phyloP scores from a whole-genome alignment of 2,888 invertebrate species.

The Abrostola tripartita region DNA sequence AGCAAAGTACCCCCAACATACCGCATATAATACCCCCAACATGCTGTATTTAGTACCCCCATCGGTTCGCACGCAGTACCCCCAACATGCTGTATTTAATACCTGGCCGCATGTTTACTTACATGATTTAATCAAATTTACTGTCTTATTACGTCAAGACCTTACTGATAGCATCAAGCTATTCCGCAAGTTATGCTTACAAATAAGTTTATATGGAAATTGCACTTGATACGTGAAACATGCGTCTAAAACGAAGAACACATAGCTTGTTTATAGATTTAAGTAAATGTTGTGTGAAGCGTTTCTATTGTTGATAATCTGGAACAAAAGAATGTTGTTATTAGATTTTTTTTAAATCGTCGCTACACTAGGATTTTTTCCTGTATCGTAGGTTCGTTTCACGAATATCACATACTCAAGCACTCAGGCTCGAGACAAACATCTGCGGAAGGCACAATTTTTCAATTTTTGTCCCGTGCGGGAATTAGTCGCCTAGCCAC shows the following conservation, averaged over 20 bases:
- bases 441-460: too few relatives aligned
- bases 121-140: constrained; percentile 14
- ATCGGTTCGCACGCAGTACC: background rate
- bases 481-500: too few relatives aligned
- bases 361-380: too few relatives aligned
- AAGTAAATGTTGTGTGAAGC: constrained; percentile 26
- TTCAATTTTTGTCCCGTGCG: too few relatives aligned
- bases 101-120: background rate
- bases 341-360: too few relatives aligned
- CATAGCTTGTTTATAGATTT: constrained; percentile 37
- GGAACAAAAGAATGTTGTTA: constrained; percentile 38
- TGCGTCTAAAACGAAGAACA: constrained; percentile 57
- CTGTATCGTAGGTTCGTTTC: too few relatives aligned
- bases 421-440: too few relatives aligned
- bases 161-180: constrained; percentile 26
- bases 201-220: constrained; percentile 39
- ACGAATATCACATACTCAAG: too few relatives aligned
- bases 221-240: constrained; percentile 48
- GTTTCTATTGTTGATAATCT: constrained; percentile 21
- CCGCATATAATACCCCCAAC: background rate
- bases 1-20: background rate
- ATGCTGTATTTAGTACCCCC: background rate
- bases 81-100: background rate
- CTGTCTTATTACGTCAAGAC: constrained; percentile 7
- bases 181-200: constrained; percentile 15